Percentiles rank a stretch among this genome's conserved stretches.
Conservation (phyloP, 2,888 invertebrate species). For the Mesodorylaimus sp. region DNA sequence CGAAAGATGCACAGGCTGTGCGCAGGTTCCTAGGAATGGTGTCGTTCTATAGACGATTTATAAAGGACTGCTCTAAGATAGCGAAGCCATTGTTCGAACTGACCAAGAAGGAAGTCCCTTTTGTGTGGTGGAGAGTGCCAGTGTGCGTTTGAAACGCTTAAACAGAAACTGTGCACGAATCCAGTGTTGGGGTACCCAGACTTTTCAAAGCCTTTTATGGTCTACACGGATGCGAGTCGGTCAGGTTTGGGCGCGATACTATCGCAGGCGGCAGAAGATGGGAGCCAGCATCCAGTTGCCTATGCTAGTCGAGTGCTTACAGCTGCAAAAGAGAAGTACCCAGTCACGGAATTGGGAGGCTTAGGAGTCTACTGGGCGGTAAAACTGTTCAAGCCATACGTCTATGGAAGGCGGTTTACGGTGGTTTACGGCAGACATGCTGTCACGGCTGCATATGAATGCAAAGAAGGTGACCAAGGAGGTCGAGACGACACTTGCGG, state of each 20-base stretch:
- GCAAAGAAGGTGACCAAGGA: no score
- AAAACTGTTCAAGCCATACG: slow-evolving; percentile 7
- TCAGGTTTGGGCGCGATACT: slow-evolving; percentile 18
- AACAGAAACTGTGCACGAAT: slow-evolving; percentile 2
- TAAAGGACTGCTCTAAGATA: slow-evolving; percentile 11
- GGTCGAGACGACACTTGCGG: no score
- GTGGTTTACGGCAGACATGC: no score
- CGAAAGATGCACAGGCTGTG: slow-evolving; percentile 12
- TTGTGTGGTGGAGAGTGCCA: slow-evolving; percentile 13
- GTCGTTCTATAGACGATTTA: slow-evolving; percentile 11
- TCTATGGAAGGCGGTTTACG: slow-evolving; percentile 5
- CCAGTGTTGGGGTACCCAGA: slow-evolving; percentile 15
- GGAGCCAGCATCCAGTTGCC: slow-evolving; percentile 14
- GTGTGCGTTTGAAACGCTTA: slow-evolving; percentile 12
- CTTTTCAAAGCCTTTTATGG: slow-evolving; percentile 12
- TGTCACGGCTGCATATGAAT: no score
- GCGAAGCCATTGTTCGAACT: slow-evolving; percentile 13
- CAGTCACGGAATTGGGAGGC: slow-evolving; percentile 16
- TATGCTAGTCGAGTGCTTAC: slow-evolving; percentile 16
- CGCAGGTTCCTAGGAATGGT: slow-evolving; percentile 15
- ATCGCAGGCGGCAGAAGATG: slow-evolving; percentile 12
- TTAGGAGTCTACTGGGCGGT: slow-evolving; percentile 16
- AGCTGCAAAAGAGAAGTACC: slow-evolving; percentile 14
- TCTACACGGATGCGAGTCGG: slow-evolving; percentile 17
- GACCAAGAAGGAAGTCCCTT: slow-evolving; percentile 13